These are phyloP conservation scores for Luperina nickerlii DNA, from an alignment of 2,888 invertebrate genomes.

Conservation along the genomic window DNA sequence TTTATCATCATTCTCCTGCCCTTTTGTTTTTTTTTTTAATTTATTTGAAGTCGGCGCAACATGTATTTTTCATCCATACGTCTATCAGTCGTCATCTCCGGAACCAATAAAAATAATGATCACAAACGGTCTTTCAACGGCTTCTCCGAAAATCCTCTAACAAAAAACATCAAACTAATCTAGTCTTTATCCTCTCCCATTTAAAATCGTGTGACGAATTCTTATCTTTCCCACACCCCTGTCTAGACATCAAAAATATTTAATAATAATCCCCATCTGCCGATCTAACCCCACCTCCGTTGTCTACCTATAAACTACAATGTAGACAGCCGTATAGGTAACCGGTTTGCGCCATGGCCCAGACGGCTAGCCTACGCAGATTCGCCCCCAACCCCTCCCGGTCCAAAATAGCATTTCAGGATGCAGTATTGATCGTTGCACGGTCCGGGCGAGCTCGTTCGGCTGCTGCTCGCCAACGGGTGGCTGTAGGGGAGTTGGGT, in stretches of 20 bases:
- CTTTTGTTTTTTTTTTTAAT: background rate
- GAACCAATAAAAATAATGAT: background rate
- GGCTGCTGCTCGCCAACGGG: background rate
- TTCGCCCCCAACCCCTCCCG: slow-evolving; percentile 41
- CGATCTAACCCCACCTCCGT: slow-evolving; percentile 21
- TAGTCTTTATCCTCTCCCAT: slow-evolving; percentile 5
- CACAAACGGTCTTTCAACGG: slow-evolving; percentile 2
- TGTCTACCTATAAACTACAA: slow-evolving; percentile 17
- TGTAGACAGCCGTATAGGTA: slow-evolving; percentile 37
- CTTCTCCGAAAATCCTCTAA: background rate
- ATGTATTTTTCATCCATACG: background rate
- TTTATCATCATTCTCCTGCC: background rate
- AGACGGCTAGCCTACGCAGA: slow-evolving; percentile 54
- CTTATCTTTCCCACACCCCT: slow-evolving; percentile 11
- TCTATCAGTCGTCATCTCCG: background rate
- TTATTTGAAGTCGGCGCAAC: background rate
- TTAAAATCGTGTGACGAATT: slow-evolving; percentile 20
- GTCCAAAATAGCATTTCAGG: slow-evolving; percentile 55
- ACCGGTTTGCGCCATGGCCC: slow-evolving; percentile 42
- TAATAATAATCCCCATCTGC: slow-evolving; percentile 35
- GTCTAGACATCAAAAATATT: slow-evolving; percentile 51
- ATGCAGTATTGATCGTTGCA: slow-evolving; percentile 60
- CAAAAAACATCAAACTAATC: slow-evolving; percentile 11
- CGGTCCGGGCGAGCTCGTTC: slow-evolving; percentile 16
- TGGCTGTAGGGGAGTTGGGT: background rate